Evolutionary conservation across 2,797 vertebrate species (phyloP).

Genomic region (Lagothrix lagotricha): DNA sequence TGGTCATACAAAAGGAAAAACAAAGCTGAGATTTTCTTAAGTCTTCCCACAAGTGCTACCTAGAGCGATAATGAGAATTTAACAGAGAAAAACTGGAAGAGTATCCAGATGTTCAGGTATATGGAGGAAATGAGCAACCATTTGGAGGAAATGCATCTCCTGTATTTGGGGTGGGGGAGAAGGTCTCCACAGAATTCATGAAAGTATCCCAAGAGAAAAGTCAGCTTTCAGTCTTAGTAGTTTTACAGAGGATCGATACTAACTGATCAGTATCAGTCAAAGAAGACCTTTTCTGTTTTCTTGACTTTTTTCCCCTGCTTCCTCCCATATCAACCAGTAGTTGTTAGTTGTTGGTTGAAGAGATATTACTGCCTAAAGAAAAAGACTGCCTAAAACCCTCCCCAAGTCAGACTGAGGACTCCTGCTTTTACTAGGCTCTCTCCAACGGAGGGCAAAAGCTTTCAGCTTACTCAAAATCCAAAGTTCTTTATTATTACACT

Average conservation of each 20-base stretch:
- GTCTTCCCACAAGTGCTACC: not conserved
- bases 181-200: not conserved
- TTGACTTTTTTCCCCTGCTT: not conserved
- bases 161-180: not conserved
- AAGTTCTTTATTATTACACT: not conserved
- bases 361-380: not conserved
- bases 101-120: not conserved
- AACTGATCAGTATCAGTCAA: not conserved
- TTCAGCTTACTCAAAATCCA: not conserved
- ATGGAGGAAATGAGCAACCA: not conserved
- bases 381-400: not conserved
- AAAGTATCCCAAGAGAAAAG: not conserved
- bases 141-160: not conserved
- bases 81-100: not conserved
- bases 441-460: slow-evolving; percentile 10
- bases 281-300: not conserved
- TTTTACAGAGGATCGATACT: not conserved
- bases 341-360: not conserved
- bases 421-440: not conserved
- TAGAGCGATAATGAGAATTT: not conserved
- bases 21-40: not conserved
- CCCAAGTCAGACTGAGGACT: not conserved
- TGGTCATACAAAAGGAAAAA: not conserved
- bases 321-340: not conserved
- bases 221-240: not conserved